Evolutionary conservation across 2,797 vertebrate genomes (phyloP), one percentile per base, ranked within the genome.

Genomic region (Oophaga sylvatica): DNA sequence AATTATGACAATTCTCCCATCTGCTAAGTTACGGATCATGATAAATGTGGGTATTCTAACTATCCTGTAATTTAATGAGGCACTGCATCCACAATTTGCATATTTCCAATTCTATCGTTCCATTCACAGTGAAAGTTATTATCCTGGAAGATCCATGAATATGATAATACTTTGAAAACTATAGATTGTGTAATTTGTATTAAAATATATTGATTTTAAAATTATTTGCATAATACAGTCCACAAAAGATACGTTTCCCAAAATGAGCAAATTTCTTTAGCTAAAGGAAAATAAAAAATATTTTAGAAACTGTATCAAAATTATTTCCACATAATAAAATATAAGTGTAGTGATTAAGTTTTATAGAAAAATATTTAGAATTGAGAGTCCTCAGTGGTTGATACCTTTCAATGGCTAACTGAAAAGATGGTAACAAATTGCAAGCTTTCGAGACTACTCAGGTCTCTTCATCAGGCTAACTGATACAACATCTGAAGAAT

Each of bases 1-100:
- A 84, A 73, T 75, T 75, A 41, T 85, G 87, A 88, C 87, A 88
- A 81, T 88, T 88, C 75, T 88, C 67, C 87, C 77, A 85, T 88
- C 87, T 88, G 87, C 77, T 88, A 76, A 84, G 75, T 88, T 88
- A 88, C 56, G 80, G 67, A 84, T 88, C 67, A 80, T 84, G 41
- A 80, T 84, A 84, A 81, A 88, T 88, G 57, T 63, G 65, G 76
- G 68, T 84, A 80, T 84, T 63, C 76, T 88, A 84, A 80, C 65
- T 83, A 62, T 79, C 81, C 53, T 80, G 76, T 79, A 71, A 80
- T 71, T 80, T 84, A 84, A 63, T 80, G 82, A 85, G 76, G 48
- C 59, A 45, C 82, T 75, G 82, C 59, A 57, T 63, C 77, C 41
- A 57, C 75, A 85, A 85, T 84, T 85, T 80, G 77, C 82, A 80